Conservation (phyloP, 2,113 vertebrate genomes). For the Lanius collurio region DNA sequence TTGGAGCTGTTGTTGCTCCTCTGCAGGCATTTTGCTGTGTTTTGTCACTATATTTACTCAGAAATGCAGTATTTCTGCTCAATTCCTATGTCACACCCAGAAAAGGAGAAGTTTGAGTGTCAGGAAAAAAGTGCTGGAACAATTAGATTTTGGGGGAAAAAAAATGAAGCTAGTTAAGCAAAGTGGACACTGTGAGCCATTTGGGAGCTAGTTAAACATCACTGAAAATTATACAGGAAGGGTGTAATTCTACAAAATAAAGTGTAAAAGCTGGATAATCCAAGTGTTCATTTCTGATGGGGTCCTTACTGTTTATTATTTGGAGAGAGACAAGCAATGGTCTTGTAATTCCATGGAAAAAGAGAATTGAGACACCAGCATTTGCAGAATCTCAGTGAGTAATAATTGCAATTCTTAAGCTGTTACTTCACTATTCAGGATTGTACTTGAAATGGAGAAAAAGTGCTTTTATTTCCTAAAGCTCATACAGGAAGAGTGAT, state of each 20-base stretch:
- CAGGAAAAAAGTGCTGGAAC: background rate
- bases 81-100: background rate
- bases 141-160: background rate
- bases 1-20: background rate
- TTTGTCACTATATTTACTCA: background rate
- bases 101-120: background rate
- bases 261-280: background rate
- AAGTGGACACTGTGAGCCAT: background rate
- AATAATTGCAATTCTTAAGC: background rate
- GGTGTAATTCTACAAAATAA: conserved; percentile 9
- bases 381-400: background rate
- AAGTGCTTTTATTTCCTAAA: background rate
- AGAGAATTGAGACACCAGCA: background rate
- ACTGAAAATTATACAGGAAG: conserved; percentile 4
- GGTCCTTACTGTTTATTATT: background rate
- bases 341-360: background rate
- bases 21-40: background rate
- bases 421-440: background rate
- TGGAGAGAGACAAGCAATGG: background rate
- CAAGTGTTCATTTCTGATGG: background rate
- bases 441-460: background rate
- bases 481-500: background rate
- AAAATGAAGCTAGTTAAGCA: background rate
- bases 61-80: background rate
- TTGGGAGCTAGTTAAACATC: background rate